Evolutionary conservation across 2,797 vertebrate genomes (phyloP).

Genomic region (Sebastes itinus): DNA sequence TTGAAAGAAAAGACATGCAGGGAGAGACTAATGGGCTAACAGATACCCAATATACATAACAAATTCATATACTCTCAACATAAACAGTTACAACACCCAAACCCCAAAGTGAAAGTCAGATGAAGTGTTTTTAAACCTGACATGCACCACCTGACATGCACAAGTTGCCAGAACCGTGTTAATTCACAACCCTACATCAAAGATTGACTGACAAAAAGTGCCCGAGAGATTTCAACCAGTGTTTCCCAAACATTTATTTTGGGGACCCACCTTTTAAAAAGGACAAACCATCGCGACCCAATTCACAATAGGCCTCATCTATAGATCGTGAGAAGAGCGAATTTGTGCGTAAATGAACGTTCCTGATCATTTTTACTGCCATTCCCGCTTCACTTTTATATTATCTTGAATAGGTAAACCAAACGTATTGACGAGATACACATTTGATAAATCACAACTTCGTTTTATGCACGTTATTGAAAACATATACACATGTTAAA

Average conservation of each 20-base stretch:
- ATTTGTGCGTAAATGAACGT: no score
- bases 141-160: not conserved
- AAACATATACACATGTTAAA: no score
- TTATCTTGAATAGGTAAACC: no score
- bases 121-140: not conserved
- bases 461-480: no score
- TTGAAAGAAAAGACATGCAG: conserved; percentile 23
- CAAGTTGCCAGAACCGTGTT: not conserved
- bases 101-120: not conserved
- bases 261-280: no score
- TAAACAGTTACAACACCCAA: not conserved
- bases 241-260: no score
- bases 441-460: no score
- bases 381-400: no score
- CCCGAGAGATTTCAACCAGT: not conserved
- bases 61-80: not conserved
- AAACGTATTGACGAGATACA: no score
- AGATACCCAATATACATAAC: not conserved
- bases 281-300: no score
- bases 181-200: not conserved
- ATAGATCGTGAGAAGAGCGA: not conserved
- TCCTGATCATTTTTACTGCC: no score
- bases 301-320: no score
- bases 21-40: conserved; percentile 7
- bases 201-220: not conserved